These are phyloP conservation scores for Chiroxiphia lanceolata DNA, from an alignment of 2,797 vertebrate species.

Conservation along the genomic window DNA sequence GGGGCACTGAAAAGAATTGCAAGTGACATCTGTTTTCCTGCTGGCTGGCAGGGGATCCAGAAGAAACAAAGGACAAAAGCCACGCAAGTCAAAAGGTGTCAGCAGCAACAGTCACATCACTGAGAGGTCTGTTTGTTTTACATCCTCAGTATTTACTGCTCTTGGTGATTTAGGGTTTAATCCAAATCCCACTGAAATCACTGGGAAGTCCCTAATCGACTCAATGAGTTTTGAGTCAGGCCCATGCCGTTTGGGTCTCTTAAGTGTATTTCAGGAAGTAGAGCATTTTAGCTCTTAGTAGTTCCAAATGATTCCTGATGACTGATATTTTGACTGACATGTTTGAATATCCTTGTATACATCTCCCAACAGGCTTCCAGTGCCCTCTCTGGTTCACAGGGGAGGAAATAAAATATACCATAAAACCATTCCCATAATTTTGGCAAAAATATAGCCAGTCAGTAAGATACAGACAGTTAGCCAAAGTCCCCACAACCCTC, in stretches of 20 bases:
- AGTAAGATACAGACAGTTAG: neutral
- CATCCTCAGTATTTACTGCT: neutral
- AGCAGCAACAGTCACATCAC: neutral
- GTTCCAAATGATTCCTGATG: neutral
- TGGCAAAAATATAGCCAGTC: neutral
- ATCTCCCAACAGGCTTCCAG: neutral
- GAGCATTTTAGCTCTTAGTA: neutral
- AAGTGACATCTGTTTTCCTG: constrained; percentile 5
- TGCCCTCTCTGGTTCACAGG: neutral
- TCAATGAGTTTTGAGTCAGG: neutral
- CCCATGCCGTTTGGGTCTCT: neutral
- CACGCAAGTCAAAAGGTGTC: neutral
- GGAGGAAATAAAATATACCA: neutral
- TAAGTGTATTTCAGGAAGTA: neutral
- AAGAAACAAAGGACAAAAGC: constrained; percentile 42
- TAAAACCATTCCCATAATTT: neutral
- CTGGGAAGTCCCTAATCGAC: neutral
- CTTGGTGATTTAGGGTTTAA: neutral
- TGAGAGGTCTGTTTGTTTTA: neutral
- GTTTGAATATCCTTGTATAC: neutral
- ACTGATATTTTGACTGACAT: neutral
- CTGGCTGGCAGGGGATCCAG: neutral
- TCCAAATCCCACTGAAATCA: neutral
- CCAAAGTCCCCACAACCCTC: neutral
- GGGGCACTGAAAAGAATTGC: neutral